Evolutionary conservation across 2,113 vertebrate genomes (phyloP).

Genomic region (Chamaetylas fuelleborni): DNA sequence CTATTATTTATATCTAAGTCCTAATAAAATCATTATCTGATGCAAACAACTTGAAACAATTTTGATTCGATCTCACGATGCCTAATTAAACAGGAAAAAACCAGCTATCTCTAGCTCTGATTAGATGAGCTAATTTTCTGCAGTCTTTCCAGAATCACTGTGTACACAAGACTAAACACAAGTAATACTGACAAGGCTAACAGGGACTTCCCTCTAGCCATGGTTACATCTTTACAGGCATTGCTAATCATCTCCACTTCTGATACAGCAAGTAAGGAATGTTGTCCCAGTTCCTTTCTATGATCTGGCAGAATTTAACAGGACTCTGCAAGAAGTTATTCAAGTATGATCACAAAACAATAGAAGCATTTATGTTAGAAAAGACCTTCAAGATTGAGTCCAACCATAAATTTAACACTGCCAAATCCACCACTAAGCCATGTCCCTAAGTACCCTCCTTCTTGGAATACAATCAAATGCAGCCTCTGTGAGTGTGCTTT

Average conservation of each 20-base stretch:
- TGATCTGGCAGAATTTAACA: background rate
- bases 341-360: background rate
- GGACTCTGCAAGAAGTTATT: background rate
- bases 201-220: background rate
- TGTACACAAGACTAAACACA: background rate
- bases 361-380: background rate
- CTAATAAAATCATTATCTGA: background rate
- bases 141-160: background rate
- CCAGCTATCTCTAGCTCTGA: background rate
- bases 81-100: conserved; percentile 3
- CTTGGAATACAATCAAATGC: background rate
- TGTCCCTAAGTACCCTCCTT: background rate
- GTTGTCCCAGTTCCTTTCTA: background rate
- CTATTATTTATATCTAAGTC: background rate
- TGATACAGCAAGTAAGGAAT: background rate
- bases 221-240: rapidly evolving
- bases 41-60: background rate
- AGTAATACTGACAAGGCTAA: background rate
- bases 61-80: background rate
- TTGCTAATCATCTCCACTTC: background rate
- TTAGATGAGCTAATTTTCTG: background rate
- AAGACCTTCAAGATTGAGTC: background rate
- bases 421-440: background rate
- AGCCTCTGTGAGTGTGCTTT: background rate
- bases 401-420: background rate